phyloP scores from a whole-genome alignment of 2,888 invertebrate species.

The Halictus quadricinctus region DNA sequence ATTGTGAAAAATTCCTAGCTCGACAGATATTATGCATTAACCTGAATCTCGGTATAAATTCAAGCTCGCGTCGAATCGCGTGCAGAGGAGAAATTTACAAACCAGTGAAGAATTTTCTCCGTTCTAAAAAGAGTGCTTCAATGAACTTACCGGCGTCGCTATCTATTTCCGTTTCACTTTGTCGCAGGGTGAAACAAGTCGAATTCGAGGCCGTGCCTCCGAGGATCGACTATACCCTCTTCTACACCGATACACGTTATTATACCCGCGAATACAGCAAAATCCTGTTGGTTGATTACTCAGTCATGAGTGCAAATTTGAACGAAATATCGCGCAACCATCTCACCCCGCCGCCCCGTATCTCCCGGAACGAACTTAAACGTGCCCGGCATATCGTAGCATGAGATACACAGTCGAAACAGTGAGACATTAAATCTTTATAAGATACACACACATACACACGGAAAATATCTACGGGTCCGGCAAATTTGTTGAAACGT shows the following conservation, averaged over 20 bases:
- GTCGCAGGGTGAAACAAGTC: conserved; percentile 21
- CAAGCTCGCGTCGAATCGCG: not conserved
- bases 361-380: not conserved
- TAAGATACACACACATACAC: not conserved
- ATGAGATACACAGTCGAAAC: not conserved
- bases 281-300: conserved; percentile 38
- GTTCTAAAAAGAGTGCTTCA: not conserved
- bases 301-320: conserved; percentile 33
- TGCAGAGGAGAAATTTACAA: not conserved
- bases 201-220: conserved; percentile 37
- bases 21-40: not conserved
- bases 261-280: conserved; percentile 28
- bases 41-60: conserved; percentile 3
- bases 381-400: not conserved
- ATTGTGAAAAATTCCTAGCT: not conserved
- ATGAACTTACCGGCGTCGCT: conserved; percentile 15
- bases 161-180: conserved; percentile 15
- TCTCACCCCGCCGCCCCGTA: not conserved
- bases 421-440: conserved; percentile 1
- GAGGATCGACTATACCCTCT: conserved; percentile 6
- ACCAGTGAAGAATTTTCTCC: not conserved
- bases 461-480: not conserved
- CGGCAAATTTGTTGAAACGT: not conserved
- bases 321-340: conserved; percentile 7
- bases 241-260: conserved; percentile 20